Evolutionary conservation across 2,888 invertebrate genomes (phyloP).

Genomic region (Nezara viridula): DNA sequence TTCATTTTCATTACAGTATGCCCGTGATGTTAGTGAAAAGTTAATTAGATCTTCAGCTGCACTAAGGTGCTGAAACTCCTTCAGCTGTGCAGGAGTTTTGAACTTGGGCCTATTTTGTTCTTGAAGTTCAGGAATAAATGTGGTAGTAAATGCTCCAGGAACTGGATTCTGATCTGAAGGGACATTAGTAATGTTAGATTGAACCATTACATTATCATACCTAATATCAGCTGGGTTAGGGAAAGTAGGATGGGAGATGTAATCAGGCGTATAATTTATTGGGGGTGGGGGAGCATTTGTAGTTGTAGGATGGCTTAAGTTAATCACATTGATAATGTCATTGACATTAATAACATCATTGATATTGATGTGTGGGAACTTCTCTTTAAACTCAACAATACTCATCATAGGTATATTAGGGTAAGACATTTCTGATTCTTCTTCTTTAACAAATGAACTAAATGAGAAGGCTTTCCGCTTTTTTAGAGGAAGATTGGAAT

Average conservation of each 20-base stretch:
- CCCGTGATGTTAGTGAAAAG: conserved; percentile 48
- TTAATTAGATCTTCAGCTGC: conserved; percentile 54
- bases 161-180: conserved; percentile 43
- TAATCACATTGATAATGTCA: conserved; percentile 20
- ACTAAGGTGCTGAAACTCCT: conserved; percentile 56
- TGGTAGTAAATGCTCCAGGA: conserved; percentile 55
- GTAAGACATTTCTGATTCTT: conserved; percentile 58
- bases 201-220: conserved; percentile 52
- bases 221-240: background rate
- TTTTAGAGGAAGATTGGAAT: conserved; percentile 58
- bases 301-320: background rate
- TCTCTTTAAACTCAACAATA: conserved; percentile 59
- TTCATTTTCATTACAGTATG: conserved; percentile 37
- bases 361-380: too few species aligned
- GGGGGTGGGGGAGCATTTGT: background rate
- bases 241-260: background rate
- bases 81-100: conserved; percentile 61
- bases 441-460: background rate
- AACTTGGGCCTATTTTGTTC: conserved; percentile 45
- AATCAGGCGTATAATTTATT: conserved; percentile 21
- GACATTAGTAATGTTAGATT: background rate
- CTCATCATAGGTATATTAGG: conserved; percentile 64
- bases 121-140: conserved; percentile 20
- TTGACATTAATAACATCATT: too few species aligned
- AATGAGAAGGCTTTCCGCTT: conserved; percentile 54